A percentile compares a stretch with the other conserved stretches of the same genome.
Evolutionary conservation across 2,797 vertebrate species (phyloP).

Genomic region (Eidolon dupreanum): DNA sequence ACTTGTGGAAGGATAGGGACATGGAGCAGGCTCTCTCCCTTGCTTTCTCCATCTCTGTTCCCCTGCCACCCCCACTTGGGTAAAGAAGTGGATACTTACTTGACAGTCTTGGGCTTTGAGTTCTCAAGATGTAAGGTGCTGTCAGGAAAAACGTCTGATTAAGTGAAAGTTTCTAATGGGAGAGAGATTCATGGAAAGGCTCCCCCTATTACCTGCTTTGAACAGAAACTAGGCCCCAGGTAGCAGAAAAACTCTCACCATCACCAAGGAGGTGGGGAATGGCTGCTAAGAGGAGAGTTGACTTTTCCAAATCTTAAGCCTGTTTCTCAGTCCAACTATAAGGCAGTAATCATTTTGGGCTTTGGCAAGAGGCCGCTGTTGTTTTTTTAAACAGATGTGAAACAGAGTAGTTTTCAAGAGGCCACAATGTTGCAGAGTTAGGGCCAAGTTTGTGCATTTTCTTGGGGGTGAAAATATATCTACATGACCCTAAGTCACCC

Average conservation of each 20-base stretch:
- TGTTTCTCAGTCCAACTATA: background rate
- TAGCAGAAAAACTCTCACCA: background rate
- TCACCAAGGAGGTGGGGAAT: conserved; percentile 11
- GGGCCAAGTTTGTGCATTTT: background rate
- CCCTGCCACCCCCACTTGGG: conserved; percentile 50
- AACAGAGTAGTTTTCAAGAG: conserved; percentile 15
- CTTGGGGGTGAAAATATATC: background rate
- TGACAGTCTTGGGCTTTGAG: conserved; percentile 48
- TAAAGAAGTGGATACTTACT: conserved; percentile 74
- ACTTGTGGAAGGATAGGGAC: conserved; percentile 15
- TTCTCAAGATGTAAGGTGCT: conserved; percentile 64
- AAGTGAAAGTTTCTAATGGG: conserved; percentile 51
- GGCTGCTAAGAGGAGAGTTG: background rate
- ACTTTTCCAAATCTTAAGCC: background rate
- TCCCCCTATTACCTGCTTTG: conserved; percentile 23
- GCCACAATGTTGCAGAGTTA: background rate
- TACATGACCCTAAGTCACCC: background rate
- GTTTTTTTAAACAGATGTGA: background rate
- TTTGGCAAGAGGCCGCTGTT: conserved; percentile 2
- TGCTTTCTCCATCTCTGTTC: background rate
- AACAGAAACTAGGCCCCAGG: conserved; percentile 28
- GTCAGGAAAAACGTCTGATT: conserved; percentile 67
- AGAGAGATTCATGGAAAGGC: conserved; percentile 34
- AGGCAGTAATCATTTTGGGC: background rate
- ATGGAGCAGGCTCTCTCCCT: background rate